Evolutionary conservation across 2,113 vertebrate species (phyloP).

Genomic region (Seriola rivoliana): DNA sequence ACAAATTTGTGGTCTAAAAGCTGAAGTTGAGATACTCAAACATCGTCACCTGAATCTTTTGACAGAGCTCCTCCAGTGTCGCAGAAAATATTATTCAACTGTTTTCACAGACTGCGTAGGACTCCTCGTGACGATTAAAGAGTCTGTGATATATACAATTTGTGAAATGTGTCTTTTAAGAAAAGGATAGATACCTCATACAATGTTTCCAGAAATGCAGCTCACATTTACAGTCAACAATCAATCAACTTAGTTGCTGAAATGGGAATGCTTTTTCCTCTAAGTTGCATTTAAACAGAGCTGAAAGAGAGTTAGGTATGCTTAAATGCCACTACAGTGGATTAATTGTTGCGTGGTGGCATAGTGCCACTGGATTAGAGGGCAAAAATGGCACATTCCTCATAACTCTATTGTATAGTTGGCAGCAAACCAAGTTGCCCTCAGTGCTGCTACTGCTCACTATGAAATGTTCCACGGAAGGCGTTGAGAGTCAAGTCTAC

Average conservation of each 20-base stretch:
- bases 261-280: slow-evolving; percentile 14
- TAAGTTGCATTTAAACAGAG: slow-evolving; percentile 27
- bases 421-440: slow-evolving; percentile 63
- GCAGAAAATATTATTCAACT: background rate
- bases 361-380: slow-evolving; percentile 45
- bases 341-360: slow-evolving; percentile 55
- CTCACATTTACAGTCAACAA: no score
- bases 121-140: background rate
- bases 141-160: background rate
- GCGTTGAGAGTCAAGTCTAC: slow-evolving; percentile 55
- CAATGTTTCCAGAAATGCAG: no score
- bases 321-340: slow-evolving; percentile 49
- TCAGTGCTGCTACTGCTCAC: slow-evolving; percentile 44
- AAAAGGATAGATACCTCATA: no score
- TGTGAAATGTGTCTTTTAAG: no score
- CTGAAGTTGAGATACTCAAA: background rate
- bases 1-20: background rate
- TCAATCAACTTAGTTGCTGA: slow-evolving; percentile 21
- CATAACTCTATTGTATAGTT: slow-evolving; percentile 55
- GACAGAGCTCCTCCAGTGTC: slow-evolving; percentile 6
- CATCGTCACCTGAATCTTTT: background rate
- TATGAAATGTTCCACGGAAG: slow-evolving; percentile 48
- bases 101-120: background rate
- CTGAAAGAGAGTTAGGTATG: slow-evolving; percentile 43
- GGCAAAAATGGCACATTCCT: slow-evolving; percentile 62